phyloP scores from a whole-genome alignment of 2,888 invertebrate genomes.

The Himalopsyche kuldschensis region DNA sequence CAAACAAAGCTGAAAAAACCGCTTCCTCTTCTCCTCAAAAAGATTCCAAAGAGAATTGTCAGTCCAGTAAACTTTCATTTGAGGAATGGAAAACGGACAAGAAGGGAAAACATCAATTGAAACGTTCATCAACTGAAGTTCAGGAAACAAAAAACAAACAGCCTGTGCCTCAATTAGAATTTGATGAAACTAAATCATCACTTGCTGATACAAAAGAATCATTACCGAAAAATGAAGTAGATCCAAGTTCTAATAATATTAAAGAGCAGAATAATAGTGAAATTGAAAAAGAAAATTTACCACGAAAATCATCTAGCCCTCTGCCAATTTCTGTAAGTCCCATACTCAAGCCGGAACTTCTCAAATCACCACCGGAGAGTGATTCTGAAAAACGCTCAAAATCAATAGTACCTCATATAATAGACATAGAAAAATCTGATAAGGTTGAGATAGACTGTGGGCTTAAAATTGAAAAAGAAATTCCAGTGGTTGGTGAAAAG shows the following conservation, averaged over 20 bases:
- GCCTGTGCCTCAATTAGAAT: slow-evolving; percentile 37
- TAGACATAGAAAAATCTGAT: neutral
- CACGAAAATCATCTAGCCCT: slow-evolving; percentile 13
- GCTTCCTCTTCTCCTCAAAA: slow-evolving; percentile 48
- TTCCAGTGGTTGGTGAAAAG: neutral
- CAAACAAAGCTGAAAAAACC: slow-evolving; percentile 49
- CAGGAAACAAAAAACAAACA: slow-evolving; percentile 47
- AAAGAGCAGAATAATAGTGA: neutral
- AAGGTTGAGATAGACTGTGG: neutral
- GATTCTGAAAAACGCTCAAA: neutral
- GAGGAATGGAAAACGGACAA: slow-evolving; percentile 66
- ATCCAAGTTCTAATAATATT: slow-evolving; percentile 37
- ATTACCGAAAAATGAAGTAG: slow-evolving; percentile 41
- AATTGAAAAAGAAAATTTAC: neutral
- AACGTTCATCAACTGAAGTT: slow-evolving; percentile 37
- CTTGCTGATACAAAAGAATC: slow-evolving; percentile 40
- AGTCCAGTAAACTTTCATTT: slow-evolving; percentile 64
- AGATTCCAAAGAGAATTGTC: slow-evolving; percentile 61
- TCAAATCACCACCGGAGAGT: neutral
- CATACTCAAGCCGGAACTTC: neutral
- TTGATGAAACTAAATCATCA: neutral
- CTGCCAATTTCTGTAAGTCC: slow-evolving; percentile 4
- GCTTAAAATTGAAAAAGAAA: slow-evolving; percentile 4
- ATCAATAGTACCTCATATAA: neutral
- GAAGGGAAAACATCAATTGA: slow-evolving; percentile 52